Evolutionary conservation across 2,888 invertebrate species (phyloP).

Genomic region (Morpho achilles): DNA sequence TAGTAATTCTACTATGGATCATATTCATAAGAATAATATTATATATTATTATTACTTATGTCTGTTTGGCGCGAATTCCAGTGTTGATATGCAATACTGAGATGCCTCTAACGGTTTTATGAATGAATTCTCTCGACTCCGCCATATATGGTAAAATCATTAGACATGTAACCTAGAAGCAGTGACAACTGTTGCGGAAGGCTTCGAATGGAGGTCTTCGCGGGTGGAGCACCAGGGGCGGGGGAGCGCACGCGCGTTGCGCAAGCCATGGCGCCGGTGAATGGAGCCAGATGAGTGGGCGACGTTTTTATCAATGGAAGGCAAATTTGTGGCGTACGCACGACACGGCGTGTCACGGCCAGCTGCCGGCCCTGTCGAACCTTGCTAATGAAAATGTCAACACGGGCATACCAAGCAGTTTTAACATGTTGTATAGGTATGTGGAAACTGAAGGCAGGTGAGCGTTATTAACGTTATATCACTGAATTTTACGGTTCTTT

Average conservation of each 20-base stretch:
- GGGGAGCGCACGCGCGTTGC: slow-evolving; percentile 58
- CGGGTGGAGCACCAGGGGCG: slow-evolving; percentile 31
- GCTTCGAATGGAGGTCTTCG: slow-evolving; percentile 50
- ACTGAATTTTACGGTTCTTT: no score
- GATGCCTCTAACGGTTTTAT: slow-evolving; percentile 27
- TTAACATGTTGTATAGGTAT: slow-evolving; percentile 13
- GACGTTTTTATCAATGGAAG: slow-evolving; percentile 76
- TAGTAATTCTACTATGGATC: no score
- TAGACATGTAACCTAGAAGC: slow-evolving; percentile 29
- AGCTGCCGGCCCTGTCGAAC: slow-evolving; percentile 39
- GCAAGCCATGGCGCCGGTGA: slow-evolving; percentile 70
- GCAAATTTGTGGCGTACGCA: slow-evolving; percentile 72
- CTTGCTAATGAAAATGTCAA: slow-evolving; percentile 68
- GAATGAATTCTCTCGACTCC: slow-evolving; percentile 28
- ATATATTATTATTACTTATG: no score
- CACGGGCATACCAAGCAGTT: slow-evolving; percentile 28
- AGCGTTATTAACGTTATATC: no score
- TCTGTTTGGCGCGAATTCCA: not conserved
- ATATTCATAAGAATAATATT: no score
- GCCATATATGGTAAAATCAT: slow-evolving; percentile 25
- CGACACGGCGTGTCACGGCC: slow-evolving; percentile 65
- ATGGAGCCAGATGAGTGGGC: slow-evolving; percentile 66
- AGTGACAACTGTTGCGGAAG: slow-evolving; percentile 47
- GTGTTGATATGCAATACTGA: slow-evolving; percentile 11
- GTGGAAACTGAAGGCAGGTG: slow-evolving; percentile 19